phyloP scores from a whole-genome alignment of 1,140 invertebrate species.

The Penaeus chinensis region DNA sequence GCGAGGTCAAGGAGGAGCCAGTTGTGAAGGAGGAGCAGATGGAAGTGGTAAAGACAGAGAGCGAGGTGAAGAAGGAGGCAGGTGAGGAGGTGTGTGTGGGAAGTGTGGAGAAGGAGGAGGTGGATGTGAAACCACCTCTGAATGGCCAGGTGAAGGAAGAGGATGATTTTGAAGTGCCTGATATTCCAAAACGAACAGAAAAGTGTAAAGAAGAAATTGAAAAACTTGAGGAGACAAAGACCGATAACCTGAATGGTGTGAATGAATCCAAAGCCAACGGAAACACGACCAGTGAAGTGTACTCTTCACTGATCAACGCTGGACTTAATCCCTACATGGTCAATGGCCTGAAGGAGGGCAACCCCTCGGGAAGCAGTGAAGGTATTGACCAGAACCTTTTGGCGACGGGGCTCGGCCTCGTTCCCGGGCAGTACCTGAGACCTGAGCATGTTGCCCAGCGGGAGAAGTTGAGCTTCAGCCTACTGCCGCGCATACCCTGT shows the following conservation, averaged over 20 bases:
- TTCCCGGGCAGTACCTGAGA: constrained; percentile 63
- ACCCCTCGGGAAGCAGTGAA: constrained; percentile 28
- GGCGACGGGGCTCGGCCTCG: constrained; percentile 61
- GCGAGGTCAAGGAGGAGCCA: constrained; percentile 69
- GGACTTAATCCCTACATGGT: constrained; percentile 41
- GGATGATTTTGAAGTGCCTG: constrained; percentile 48
- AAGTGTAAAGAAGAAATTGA: constrained; percentile 34
- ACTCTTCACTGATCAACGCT: constrained; percentile 35
- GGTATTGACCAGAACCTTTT: constrained; percentile 58
- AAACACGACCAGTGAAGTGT: constrained; percentile 40
- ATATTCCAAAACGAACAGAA: constrained; percentile 48
- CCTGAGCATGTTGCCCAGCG: constrained; percentile 59
- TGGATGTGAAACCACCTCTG: constrained; percentile 34
- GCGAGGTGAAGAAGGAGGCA: constrained; percentile 42
- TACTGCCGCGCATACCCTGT: constrained; percentile 75
- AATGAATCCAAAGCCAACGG: constrained; percentile 21
- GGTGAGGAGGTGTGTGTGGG: constrained; percentile 22
- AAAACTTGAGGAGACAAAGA: constrained; percentile 34
- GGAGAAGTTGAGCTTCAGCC: constrained; percentile 75
- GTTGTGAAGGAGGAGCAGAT: constrained; percentile 67
- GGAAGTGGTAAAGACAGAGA: constrained; percentile 23
- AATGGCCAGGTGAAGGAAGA: constrained; percentile 40
- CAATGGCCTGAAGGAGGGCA: constrained; percentile 45
- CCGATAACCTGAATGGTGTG: constrained; percentile 33
- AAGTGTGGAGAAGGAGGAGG: constrained; percentile 7